These are phyloP conservation scores for Drosophila prolongata DNA, from an alignment of 2,888 invertebrate species.

Conservation along the genomic window DNA sequence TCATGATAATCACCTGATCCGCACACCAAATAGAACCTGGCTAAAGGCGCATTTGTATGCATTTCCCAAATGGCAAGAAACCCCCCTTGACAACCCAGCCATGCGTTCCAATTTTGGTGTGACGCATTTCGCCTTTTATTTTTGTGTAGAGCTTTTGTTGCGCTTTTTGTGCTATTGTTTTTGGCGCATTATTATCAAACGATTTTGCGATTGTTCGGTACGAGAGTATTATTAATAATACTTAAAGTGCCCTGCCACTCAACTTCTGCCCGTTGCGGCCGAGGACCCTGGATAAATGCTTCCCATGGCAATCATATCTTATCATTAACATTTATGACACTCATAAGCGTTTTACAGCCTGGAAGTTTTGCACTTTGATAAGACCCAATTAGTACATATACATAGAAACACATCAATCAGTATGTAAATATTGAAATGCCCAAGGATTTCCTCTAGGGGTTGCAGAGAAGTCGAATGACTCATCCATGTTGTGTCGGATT, in stretches of 20 bases:
- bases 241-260: slow-evolving; percentile 31
- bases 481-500: slow-evolving; percentile 4
- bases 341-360: slow-evolving; percentile 50
- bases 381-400: slow-evolving; percentile 9
- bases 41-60: slow-evolving; percentile 62
- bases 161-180: slow-evolving; percentile 30
- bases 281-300: slow-evolving; percentile 34
- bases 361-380: slow-evolving; percentile 57
- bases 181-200: slow-evolving; percentile 37
- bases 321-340: slow-evolving; percentile 29
- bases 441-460: slow-evolving; percentile 12
- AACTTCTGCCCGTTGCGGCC: slow-evolving; percentile 1
- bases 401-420: slow-evolving; percentile 2
- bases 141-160: slow-evolving; percentile 26
- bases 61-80: slow-evolving; percentile 29
- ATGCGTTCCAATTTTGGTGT: slow-evolving; percentile 30
- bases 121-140: slow-evolving; percentile 43
- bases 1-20: slow-evolving; percentile 12
- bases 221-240: slow-evolving; percentile 31
- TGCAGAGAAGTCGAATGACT: slow-evolving; percentile 7
- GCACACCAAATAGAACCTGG: slow-evolving; percentile 27
- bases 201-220: slow-evolving; percentile 26
- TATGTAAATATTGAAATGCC: background rate
- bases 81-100: slow-evolving; percentile 15
- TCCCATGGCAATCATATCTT: slow-evolving; percentile 53